Conservation (phyloP, 2,797 vertebrate genomes). For the Silurus lanzhouensis region DNA sequence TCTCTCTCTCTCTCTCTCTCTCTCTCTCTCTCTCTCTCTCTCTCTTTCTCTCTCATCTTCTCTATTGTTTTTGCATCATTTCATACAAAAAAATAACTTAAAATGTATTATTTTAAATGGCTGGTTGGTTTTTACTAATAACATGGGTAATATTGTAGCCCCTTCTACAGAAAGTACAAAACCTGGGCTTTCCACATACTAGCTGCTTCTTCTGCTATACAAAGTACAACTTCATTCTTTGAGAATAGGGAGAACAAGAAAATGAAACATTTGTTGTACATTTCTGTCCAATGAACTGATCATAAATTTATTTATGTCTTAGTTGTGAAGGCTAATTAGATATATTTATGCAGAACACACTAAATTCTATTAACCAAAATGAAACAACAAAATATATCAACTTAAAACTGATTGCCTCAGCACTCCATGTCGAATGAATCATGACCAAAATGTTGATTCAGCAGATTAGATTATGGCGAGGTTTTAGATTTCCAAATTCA, state of each 20-base stretch:
- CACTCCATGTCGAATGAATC: slow-evolving; percentile 35
- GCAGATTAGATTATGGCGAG: slow-evolving; percentile 40
- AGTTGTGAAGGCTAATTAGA: background rate
- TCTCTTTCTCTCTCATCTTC: no score
- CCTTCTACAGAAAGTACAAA: background rate
- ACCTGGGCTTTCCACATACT: background rate
- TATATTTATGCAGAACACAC: background rate
- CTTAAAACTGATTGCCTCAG: background rate
- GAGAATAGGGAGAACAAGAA: background rate
- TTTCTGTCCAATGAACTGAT: background rate
- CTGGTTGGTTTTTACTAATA: no score
- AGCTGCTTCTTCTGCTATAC: background rate
- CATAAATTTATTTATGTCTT: background rate
- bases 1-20: no score
- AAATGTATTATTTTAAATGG: background rate
- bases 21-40: no score
- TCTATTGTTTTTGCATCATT: background rate
- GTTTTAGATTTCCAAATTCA: slow-evolving; percentile 38
- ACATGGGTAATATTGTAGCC: no score
- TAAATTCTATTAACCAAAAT: background rate
- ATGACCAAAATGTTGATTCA: slow-evolving; percentile 38
- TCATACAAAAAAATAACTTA: background rate
- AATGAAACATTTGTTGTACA: background rate
- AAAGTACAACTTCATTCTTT: background rate
- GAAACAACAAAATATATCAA: background rate